Conservation (phyloP, 2,888 invertebrate species). For the Creontiades dilutus region DNA sequence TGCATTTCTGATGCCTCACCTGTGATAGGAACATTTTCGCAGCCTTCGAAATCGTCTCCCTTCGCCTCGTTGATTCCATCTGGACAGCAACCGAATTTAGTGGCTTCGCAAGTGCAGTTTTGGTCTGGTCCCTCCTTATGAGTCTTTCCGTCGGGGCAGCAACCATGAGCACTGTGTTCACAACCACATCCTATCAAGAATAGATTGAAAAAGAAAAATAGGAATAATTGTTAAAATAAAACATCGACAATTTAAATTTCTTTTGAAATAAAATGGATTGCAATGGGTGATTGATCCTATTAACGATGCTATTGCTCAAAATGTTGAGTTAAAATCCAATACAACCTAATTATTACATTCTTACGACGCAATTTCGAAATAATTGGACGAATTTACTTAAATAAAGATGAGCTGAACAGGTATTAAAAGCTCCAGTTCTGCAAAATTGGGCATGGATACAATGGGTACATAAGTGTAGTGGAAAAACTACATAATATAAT, state of each 20-base stretch:
- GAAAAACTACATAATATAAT: no score
- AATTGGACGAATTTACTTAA: no score
- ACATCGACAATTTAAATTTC: neutral
- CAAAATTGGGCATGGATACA: no score
- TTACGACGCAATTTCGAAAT: no score
- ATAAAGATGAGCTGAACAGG: no score
- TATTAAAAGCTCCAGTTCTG: no score
- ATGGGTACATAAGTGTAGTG: no score
- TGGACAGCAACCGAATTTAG: conserved; percentile 91
- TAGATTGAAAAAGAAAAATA: conserved; percentile 54
- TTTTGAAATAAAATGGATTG: no score
- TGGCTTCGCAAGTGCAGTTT: conserved; percentile 88
- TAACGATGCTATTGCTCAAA: no score
- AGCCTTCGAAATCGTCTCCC: conserved; percentile 92
- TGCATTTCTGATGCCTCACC: conserved; percentile 43
- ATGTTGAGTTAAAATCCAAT: no score
- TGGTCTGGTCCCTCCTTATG: conserved; percentile 87
- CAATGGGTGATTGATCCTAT: no score
- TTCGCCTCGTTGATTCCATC: conserved; percentile 89
- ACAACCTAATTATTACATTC: no score
- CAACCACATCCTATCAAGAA: conserved; percentile 86
- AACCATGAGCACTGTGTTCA: conserved; percentile 86
- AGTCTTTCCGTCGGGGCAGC: conserved; percentile 91
- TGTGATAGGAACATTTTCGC: conserved; percentile 80
- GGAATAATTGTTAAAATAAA: conserved; percentile 45